A percentile compares a stretch with the other conserved stretches of the same genome.
Conservation (phyloP, 2,113 vertebrate species). For the Australoheros scitulus region DNA sequence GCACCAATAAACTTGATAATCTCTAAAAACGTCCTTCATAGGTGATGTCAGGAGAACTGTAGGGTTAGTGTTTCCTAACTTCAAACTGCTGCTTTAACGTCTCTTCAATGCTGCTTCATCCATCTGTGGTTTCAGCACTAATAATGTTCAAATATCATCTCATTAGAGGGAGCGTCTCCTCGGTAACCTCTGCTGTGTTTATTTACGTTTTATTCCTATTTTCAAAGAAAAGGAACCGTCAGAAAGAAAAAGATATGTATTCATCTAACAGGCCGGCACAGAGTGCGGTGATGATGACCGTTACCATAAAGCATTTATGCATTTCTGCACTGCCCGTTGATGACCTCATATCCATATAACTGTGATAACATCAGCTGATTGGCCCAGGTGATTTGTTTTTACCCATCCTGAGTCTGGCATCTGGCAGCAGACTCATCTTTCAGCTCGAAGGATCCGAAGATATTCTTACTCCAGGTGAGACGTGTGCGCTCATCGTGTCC, state of each 20-base stretch:
- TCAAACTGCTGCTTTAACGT: neutral
- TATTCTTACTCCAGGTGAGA: neutral
- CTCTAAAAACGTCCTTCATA: neutral
- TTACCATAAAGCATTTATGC: neutral
- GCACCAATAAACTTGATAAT: neutral
- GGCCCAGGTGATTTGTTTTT: neutral
- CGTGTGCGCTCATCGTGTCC: too few relatives aligned
- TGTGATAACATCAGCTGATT: neutral
- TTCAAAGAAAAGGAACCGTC: neutral
- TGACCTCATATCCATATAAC: neutral
- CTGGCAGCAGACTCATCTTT: neutral
- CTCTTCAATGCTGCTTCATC: neutral
- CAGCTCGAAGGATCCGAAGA: neutral
- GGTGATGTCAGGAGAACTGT: too few relatives aligned
- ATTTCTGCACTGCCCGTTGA: neutral
- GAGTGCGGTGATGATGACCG: neutral
- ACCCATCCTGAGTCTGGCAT: neutral
- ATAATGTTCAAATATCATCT: neutral
- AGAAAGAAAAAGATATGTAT: neutral
- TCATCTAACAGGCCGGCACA: neutral
- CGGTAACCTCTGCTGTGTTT: neutral
- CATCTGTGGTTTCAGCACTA: neutral
- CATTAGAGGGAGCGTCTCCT: neutral
- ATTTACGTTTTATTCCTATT: neutral
- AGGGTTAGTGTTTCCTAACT: too few relatives aligned